A percentile compares a stretch with the other conserved stretches of the same genome.
These are phyloP conservation scores for Halictus ligatus DNA, from an alignment of 2,888 invertebrate species.

Conservation along the genomic window DNA sequence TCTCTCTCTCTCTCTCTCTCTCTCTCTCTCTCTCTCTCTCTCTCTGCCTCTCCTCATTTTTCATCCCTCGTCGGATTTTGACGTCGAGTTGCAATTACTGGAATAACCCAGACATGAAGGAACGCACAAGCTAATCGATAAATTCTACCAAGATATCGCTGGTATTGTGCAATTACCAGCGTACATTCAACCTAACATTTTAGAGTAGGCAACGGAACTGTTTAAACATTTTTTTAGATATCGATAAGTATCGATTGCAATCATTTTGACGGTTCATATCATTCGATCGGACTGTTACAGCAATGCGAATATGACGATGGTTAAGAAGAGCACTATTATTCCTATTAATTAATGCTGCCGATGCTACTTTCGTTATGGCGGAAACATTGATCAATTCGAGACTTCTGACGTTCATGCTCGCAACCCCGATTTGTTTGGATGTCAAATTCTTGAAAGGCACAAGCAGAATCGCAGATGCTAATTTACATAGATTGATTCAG, in stretches of 20 bases:
- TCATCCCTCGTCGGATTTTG: constrained; percentile 37
- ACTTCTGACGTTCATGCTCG: not conserved
- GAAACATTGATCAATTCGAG: not conserved
- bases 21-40: not conserved
- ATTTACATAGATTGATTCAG: constrained; percentile 9
- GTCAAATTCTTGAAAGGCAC: not conserved
- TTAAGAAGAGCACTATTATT: not conserved
- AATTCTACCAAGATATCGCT: constrained; percentile 44
- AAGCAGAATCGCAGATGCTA: not conserved
- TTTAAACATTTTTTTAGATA: constrained; percentile 5
- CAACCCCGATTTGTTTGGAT: not conserved
- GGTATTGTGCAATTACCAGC: constrained; percentile 43
- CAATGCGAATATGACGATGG: no score
- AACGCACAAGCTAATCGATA: constrained; percentile 48
- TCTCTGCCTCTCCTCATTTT: constrained; percentile 16
- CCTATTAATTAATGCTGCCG: not conserved
- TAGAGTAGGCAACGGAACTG: not conserved
- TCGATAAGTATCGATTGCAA: no score
- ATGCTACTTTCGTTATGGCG: not conserved
- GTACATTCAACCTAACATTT: constrained; percentile 16
- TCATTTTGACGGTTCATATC: no score
- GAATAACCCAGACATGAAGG: constrained; percentile 51
- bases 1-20: not conserved
- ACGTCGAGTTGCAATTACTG: constrained; percentile 66
- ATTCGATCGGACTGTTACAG: no score